Evolutionary conservation across 2,888 invertebrate genomes (phyloP).

Genomic region (Volucella inflata): DNA sequence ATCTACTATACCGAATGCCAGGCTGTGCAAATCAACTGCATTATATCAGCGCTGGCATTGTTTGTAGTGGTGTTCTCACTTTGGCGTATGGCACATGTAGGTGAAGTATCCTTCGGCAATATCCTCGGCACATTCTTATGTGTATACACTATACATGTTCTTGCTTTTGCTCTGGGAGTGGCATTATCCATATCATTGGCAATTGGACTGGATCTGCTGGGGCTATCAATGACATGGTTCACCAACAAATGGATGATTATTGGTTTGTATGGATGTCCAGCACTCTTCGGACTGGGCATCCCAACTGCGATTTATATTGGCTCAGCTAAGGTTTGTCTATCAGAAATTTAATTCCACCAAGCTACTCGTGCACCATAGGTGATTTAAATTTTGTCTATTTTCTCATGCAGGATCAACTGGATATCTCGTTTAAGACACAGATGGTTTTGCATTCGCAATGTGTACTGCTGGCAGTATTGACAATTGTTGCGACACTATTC

Average conservation of each 20-base stretch:
- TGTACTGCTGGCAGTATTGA: constrained; percentile 78
- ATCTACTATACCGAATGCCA: constrained; percentile 86
- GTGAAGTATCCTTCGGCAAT: constrained; percentile 77
- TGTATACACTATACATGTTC: constrained; percentile 79
- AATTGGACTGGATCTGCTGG: constrained; percentile 81
- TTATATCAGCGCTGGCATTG: constrained; percentile 82
- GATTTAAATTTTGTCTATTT: constrained; percentile 2
- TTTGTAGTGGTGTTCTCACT: constrained; percentile 79
- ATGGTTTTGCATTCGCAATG: constrained; percentile 82
- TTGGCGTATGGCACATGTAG: constrained; percentile 79
- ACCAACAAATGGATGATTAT: constrained; percentile 85
- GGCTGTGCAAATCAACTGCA: constrained; percentile 82
- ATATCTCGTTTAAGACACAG: constrained; percentile 78
- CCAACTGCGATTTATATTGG: constrained; percentile 80
- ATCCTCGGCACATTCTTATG: constrained; percentile 78
- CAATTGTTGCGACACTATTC: constrained; percentile 78
- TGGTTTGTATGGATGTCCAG: constrained; percentile 81
- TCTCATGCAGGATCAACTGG: constrained; percentile 45
- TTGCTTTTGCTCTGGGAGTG: constrained; percentile 79
- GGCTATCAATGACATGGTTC: constrained; percentile 86
- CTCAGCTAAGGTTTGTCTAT: constrained; percentile 77
- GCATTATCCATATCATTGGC: constrained; percentile 81
- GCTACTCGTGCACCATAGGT: neutral
- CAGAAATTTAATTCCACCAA: neutral
- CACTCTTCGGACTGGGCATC: constrained; percentile 80